Conservation (phyloP, 1,140 invertebrate species). For the Myzus persicae region DNA sequence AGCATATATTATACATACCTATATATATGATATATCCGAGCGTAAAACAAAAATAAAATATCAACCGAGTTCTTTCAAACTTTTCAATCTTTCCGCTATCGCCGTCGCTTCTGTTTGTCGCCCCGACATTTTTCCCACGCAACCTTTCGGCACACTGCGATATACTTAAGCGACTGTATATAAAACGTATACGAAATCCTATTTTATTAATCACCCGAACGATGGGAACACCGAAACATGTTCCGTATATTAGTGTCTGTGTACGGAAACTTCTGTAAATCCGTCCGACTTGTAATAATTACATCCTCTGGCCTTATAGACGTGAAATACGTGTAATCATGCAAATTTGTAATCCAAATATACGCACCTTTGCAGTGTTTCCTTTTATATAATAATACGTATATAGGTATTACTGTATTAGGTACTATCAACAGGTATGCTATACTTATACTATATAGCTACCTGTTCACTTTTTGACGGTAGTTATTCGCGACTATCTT, state of each 20-base stretch:
- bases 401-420: too few species aligned
- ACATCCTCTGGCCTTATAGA: background rate
- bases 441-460: background rate
- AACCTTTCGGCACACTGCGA: background rate
- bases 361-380: background rate
- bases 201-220: constrained; percentile 30
- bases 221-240: constrained; percentile 24
- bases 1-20: background rate
- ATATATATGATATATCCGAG: background rate
- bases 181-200: background rate
- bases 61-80: constrained; percentile 21
- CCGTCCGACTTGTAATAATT: background rate
- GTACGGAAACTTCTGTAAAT: background rate
- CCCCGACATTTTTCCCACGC: constrained; percentile 25
- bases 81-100: constrained; percentile 39
- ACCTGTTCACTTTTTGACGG: background rate
- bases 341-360: background rate
- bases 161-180: background rate
- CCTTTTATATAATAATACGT: too few species aligned
- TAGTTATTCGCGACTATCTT: background rate
- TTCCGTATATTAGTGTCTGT: background rate
- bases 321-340: too few species aligned
- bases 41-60: constrained; percentile 47
- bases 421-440: background rate
- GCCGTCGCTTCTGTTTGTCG: background rate